phyloP scores from a whole-genome alignment of 2,113 vertebrate species.

The Centropristis striata region DNA sequence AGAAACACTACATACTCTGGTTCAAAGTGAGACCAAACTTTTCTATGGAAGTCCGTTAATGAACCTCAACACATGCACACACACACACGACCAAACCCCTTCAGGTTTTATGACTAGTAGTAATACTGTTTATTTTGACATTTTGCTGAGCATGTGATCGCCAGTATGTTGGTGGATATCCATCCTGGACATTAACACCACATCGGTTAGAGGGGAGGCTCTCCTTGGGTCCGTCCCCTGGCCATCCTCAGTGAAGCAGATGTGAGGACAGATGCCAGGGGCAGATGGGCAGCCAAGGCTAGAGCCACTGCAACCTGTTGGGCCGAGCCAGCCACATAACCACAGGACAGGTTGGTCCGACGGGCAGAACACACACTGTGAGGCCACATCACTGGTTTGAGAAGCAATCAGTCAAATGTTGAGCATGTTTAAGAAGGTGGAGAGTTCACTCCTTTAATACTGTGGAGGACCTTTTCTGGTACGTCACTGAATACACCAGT shows the following conservation, averaged over 20 bases:
- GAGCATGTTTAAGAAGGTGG: background rate
- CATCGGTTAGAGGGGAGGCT: conserved; percentile 55
- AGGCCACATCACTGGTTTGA: conserved; percentile 13
- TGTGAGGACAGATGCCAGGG: conserved; percentile 89
- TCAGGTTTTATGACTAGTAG: too few relatives aligned
- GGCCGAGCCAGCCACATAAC: conserved; percentile 86
- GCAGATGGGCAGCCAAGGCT: conserved; percentile 89
- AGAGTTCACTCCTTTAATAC: background rate
- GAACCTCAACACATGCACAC: background rate
- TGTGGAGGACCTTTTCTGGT: background rate
- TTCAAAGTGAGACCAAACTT: too few relatives aligned
- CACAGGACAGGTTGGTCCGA: conserved; percentile 84
- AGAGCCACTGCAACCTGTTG: conserved; percentile 90
- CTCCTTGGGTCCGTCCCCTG: conserved; percentile 84
- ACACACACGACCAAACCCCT: too few relatives aligned
- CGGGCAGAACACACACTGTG: conserved; percentile 25
- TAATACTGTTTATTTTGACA: too few relatives aligned
- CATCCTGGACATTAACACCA: conserved; percentile 19
- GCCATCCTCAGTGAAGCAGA: conserved; percentile 80
- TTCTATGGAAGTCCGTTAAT: background rate
- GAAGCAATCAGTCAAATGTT: conserved; percentile 26
- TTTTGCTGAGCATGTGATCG: background rate
- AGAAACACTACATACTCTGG: too few relatives aligned
- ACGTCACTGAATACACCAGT: background rate
- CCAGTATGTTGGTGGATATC: background rate